Conservation (phyloP, 2,797 vertebrate genomes). For the Ciconia nigra region DNA sequence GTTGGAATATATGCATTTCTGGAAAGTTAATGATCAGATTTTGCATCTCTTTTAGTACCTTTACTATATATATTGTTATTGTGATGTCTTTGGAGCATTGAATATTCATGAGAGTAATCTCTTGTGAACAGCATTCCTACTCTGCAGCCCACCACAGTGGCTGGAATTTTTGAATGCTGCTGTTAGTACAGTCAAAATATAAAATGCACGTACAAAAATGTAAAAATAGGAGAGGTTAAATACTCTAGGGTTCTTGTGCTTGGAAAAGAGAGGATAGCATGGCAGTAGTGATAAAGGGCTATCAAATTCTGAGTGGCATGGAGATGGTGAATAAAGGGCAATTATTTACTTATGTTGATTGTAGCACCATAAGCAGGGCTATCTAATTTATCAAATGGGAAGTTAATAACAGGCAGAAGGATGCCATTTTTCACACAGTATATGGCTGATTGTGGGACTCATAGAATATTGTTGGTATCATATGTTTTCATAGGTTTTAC, state of each 20-base stretch:
- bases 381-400: neutral
- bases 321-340: neutral
- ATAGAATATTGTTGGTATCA: neutral
- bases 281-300: neutral
- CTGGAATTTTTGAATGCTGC: neutral
- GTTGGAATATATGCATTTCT: neutral
- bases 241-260: neutral
- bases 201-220: neutral
- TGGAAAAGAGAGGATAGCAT: neutral
- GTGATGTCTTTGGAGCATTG: neutral
- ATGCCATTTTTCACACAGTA: neutral
- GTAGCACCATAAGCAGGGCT: neutral
- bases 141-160: neutral
- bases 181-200: neutral
- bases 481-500: neutral
- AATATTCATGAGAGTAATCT: neutral
- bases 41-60: neutral
- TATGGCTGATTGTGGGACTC: neutral
- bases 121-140: neutral
- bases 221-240: neutral
- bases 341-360: neutral
- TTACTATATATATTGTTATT: neutral
- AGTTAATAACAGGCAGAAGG: neutral
- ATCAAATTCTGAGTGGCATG: neutral
- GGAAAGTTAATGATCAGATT: neutral